Evolutionary conservation across 2,888 invertebrate species (phyloP), one percentile per base, ranked within the genome.

Genomic region (Netelia fuscicornis): DNA sequence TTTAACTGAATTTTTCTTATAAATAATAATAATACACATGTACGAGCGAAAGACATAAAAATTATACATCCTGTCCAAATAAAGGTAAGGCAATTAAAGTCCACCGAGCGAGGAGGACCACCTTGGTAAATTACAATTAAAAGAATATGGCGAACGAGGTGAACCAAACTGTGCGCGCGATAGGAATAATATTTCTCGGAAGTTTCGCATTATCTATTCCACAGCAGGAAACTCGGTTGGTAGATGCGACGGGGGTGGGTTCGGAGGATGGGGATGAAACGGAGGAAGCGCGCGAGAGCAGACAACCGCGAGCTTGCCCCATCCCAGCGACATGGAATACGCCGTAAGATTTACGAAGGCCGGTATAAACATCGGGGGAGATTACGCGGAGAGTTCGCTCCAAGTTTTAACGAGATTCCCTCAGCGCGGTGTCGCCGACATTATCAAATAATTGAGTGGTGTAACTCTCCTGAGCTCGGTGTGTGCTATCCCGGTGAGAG

Each of bases 361-460:
- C 89, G 90, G 91, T 92, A 93, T 93, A 93, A 93, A 93, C 93
- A 93, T 93, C 90, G 91, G 91, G 90, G 88, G 92, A 93, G 93
- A 93, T 93, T 93, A 93, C 93, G 90, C 91, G 89, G 90, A 92
- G 92, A 93, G 92, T 93, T 89, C 92, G 91, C 92, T 93, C 92
- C 91, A 93, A 93, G 93, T 93, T 93, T 93, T 93, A 93, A 93
- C 93, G 93, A 93, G 93, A 91, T 92, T 91, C 91, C 92, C 92
- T 91, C 91, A 91, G 91, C 91, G 90, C 91, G 89, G 91, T 92
- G 92, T 90, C 93, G 92, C 91, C 90, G 91, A 92, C 93, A 93
- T 93, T 93, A 93, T 93, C 93, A 93, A 93, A 93, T 93, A 93
- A 93, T 93, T 93, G 93, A 93, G 93, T 92, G 92, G 91, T 93